phyloP scores from a whole-genome alignment of 2,797 vertebrate species.

The Cuniculus paca region DNA sequence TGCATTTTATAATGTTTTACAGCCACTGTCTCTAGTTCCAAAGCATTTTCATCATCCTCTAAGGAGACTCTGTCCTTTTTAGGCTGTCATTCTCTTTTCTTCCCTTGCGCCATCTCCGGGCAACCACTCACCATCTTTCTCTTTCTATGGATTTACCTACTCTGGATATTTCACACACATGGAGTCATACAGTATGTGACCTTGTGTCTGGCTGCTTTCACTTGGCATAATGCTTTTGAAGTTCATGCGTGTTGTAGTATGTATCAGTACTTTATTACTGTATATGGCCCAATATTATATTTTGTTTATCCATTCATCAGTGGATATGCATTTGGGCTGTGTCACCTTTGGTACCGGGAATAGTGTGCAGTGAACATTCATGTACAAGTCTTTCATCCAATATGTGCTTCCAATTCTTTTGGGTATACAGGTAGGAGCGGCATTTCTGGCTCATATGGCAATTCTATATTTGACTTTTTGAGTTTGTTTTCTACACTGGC shows the following conservation, averaged over 20 bases:
- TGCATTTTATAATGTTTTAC: not conserved
- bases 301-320: not conserved
- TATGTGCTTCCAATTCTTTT: not conserved
- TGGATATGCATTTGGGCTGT: not conserved
- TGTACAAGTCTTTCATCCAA: not conserved
- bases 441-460: not conserved
- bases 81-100: not conserved
- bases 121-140: not conserved
- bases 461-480: constrained; percentile 35
- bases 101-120: not conserved
- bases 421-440: not conserved
- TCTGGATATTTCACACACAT: not conserved
- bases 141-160: not conserved
- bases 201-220: not conserved
- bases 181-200: not conserved
- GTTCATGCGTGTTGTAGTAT: not conserved
- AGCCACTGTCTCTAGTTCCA: not conserved
- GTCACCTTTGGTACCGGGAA: not conserved
- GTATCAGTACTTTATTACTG: not conserved
- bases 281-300: not conserved
- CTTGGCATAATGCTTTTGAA: not conserved
- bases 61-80: not conserved
- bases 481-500: not conserved
- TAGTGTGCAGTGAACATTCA: not conserved
- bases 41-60: not conserved